Conservation (phyloP, 1,140 invertebrate genomes). For the Drosophila prosaltans region DNA sequence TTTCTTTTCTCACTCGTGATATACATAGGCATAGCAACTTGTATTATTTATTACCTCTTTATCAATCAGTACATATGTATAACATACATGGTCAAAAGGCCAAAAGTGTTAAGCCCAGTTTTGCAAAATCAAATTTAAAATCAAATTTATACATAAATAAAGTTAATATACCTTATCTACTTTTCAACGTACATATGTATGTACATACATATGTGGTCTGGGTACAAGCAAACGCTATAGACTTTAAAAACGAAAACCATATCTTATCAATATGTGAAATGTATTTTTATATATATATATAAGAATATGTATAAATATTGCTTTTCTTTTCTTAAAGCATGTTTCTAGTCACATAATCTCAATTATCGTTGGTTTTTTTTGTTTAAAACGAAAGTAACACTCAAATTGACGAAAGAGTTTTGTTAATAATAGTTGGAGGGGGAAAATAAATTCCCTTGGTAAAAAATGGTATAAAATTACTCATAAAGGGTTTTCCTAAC, state of each 20-base stretch:
- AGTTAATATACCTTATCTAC: slow-evolving; percentile 48
- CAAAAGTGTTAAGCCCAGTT: slow-evolving; percentile 4
- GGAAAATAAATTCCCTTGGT: too few relatives aligned
- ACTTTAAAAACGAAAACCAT: slow-evolving; percentile 37
- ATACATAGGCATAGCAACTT: slow-evolving; percentile 12
- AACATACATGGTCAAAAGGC: slow-evolving; percentile 12
- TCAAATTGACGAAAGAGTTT: too few relatives aligned
- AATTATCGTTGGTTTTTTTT: neutral
- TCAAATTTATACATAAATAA: slow-evolving; percentile 24
- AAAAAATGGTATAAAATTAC: too few relatives aligned
- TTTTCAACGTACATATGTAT: neutral
- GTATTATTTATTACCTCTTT: slow-evolving; percentile 19
- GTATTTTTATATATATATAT: slow-evolving; percentile 38
- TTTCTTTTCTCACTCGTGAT: neutral
- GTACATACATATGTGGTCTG: slow-evolving; percentile 15
- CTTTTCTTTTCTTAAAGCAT: slow-evolving; percentile 21
- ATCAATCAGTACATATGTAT: slow-evolving; percentile 19
- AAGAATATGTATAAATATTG: slow-evolving; percentile 52
- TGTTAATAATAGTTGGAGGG: too few relatives aligned
- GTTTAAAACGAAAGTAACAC: neutral
- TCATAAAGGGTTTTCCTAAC: too few relatives aligned
- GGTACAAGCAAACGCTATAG: slow-evolving; percentile 43
- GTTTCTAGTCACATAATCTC: slow-evolving; percentile 21
- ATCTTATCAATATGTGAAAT: slow-evolving; percentile 61
- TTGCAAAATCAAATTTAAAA: slow-evolving; percentile 35